Evolutionary conservation across 2,888 invertebrate species (phyloP).

Genomic region (Cephus pygmeus): DNA sequence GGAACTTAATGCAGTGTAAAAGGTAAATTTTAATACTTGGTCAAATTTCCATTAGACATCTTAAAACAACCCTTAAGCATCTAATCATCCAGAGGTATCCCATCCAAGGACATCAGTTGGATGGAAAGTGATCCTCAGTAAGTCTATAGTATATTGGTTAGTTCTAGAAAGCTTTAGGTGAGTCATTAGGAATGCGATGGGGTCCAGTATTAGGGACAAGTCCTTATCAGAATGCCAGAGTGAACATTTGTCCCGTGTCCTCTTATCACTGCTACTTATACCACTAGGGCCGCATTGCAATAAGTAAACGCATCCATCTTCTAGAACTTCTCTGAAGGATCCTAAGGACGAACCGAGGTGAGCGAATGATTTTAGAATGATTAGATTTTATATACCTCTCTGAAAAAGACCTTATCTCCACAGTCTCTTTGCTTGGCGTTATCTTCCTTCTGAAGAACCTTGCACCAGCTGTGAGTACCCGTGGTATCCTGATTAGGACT

Average conservation of each 20-base stretch:
- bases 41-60: too few relatives aligned
- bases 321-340: conserved; percentile 13
- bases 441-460: not conserved
- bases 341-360: not conserved
- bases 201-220: conserved; percentile 21
- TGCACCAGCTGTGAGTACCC: not conserved
- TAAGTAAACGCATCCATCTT: conserved; percentile 40
- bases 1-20: too few relatives aligned
- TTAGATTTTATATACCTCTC: too few relatives aligned
- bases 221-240: conserved; percentile 40
- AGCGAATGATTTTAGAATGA: too few relatives aligned
- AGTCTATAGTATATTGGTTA: too few relatives aligned
- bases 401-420: too few relatives aligned
- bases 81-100: too few relatives aligned
- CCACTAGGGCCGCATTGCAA: conserved; percentile 35
- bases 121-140: too few relatives aligned
- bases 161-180: conserved; percentile 11
- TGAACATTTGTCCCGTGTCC: conserved; percentile 45
- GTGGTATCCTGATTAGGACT: not conserved
- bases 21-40: too few relatives aligned
- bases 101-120: too few relatives aligned
- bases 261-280: conserved; percentile 48
- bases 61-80: too few relatives aligned
- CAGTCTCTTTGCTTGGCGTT: too few relatives aligned
- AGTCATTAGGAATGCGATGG: conserved; percentile 36